These are phyloP conservation scores for Temnothorax unifasciatus DNA, from an alignment of 2,888 invertebrate species.

Conservation along the genomic window DNA sequence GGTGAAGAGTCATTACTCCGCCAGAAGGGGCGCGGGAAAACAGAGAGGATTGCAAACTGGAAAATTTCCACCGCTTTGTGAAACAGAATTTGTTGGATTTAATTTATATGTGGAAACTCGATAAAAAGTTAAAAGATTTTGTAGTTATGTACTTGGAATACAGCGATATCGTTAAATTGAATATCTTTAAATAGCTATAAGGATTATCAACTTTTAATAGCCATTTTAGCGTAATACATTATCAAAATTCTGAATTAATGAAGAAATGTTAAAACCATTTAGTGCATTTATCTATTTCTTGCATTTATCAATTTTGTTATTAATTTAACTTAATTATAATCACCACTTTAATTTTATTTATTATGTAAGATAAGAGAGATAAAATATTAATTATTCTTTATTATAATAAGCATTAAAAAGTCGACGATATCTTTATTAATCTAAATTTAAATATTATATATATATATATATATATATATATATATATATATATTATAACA, in stretches of 20 bases:
- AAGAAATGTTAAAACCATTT: neutral
- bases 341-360: neutral
- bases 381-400: neutral
- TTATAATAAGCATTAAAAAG: neutral
- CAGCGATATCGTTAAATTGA: neutral
- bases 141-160: neutral
- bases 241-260: neutral
- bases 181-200: too few relatives aligned
- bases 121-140: neutral
- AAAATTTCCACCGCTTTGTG: neutral
- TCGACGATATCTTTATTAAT: neutral
- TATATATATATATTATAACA: neutral
- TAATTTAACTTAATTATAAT: neutral
- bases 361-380: neutral
- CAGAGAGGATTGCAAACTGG: neutral
- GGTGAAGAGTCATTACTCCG: constrained; percentile 22
- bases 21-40: neutral
- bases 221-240: neutral
- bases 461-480: too few relatives aligned
- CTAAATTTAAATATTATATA: neutral
- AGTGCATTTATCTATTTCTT: too few relatives aligned
- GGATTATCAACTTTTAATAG: constrained; percentile 3
- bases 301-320: neutral
- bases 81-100: neutral
- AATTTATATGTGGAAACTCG: neutral